Evolutionary conservation across 2,113 vertebrate species (phyloP).

Genomic region (Petromus typicus): DNA sequence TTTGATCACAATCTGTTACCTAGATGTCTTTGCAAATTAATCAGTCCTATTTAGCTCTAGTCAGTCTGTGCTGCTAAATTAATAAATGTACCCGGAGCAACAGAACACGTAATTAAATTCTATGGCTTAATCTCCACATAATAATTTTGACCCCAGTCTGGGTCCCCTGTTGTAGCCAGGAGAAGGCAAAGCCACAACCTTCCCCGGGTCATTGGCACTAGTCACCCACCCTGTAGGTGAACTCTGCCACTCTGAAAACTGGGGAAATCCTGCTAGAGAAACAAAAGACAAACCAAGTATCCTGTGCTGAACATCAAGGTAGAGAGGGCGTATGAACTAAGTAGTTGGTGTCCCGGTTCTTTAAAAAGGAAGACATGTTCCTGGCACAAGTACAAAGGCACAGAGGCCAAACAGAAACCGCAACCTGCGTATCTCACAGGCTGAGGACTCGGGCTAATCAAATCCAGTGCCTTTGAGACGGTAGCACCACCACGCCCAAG

Average conservation of each 20-base stretch:
- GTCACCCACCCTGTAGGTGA: conserved; percentile 75
- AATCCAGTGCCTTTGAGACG: neutral
- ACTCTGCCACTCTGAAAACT: conserved; percentile 68
- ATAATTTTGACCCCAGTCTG: conserved; percentile 91
- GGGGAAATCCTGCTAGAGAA: conserved; percentile 68
- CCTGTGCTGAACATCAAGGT: neutral
- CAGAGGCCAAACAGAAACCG: neutral
- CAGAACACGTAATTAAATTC: conserved; percentile 98
- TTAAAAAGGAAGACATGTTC: conserved; percentile 21
- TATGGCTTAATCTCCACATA: conserved; percentile 95
- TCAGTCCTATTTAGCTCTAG: conserved; percentile 90
- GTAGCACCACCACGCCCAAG: neutral
- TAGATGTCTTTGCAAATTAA: conserved; percentile 93
- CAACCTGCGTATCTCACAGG: neutral
- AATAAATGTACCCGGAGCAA: conserved; percentile 94
- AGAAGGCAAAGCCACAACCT: conserved; percentile 76
- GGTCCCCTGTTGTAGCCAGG: conserved; percentile 81
- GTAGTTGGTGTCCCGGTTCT: neutral
- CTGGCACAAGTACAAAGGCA: conserved; percentile 22
- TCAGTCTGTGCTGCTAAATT: conserved; percentile 92
- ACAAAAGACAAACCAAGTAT: conserved; percentile 68
- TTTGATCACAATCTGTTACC: conserved; percentile 93
- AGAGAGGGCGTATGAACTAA: neutral
- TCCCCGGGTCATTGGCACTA: conserved; percentile 68
- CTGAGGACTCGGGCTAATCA: neutral